phyloP scores from a whole-genome alignment of 2,888 invertebrate species.

The Monochamus alternatus region DNA sequence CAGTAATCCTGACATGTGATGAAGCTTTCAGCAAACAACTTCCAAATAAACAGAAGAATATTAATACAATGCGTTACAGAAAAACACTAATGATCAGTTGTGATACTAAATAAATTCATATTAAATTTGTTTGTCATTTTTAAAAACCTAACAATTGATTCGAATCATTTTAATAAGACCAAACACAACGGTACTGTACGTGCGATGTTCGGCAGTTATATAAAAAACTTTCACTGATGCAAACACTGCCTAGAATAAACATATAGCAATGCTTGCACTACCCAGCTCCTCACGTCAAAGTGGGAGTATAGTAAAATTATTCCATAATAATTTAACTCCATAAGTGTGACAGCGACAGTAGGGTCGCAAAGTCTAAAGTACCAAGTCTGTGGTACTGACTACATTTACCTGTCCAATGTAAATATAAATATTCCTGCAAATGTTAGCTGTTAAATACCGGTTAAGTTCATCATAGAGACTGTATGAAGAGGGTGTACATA shows the following conservation, averaged over 20 bases:
- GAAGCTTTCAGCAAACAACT: no score
- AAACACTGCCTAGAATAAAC: neutral
- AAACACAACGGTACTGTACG: neutral
- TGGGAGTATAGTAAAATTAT: slow-evolving; percentile 15
- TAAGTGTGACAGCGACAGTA: neutral
- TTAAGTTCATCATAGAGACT: neutral
- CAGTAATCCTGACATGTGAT: no score
- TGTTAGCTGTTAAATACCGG: neutral
- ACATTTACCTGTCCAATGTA: slow-evolving; percentile 4
- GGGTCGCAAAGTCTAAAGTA: neutral
- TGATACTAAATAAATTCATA: no score
- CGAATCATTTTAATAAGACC: no score
- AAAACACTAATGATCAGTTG: no score
- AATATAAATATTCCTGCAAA: neutral
- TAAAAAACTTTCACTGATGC: slow-evolving; percentile 14
- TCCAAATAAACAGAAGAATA: no score
- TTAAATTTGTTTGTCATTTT: no score
- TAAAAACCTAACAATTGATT: no score
- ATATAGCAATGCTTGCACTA: slow-evolving; percentile 1
- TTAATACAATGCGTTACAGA: no score
- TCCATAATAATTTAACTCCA: neutral
- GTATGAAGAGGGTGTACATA: neutral
- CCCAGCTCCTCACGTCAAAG: slow-evolving; percentile 3
- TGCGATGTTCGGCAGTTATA: neutral
- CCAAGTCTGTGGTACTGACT: neutral